These are phyloP conservation scores for Spermophilus dauricus DNA, from an alignment of 2,113 vertebrate species.

Conservation along the genomic window DNA sequence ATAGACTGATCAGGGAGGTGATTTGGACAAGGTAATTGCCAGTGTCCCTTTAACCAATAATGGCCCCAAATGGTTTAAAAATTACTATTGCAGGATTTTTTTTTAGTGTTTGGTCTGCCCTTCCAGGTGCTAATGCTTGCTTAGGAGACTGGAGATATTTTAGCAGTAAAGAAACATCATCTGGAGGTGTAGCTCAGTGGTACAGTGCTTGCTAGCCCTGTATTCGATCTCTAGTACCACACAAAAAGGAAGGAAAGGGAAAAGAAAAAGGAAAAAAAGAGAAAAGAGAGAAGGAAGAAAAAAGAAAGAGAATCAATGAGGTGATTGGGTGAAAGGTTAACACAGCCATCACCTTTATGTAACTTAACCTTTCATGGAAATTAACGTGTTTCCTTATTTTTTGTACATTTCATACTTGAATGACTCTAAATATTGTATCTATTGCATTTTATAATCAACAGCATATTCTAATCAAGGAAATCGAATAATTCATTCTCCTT, in stretches of 20 bases:
- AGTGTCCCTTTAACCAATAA: background rate
- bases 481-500: background rate
- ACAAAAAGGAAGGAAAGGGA: no score
- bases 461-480: constrained; percentile 9
- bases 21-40: background rate
- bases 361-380: background rate
- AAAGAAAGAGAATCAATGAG: background rate
- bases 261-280: no score
- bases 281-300: background rate
- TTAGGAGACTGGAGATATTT: background rate
- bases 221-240: background rate
- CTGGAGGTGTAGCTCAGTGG: background rate
- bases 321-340: background rate
- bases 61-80: background rate
- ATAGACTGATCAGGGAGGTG: background rate
- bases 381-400: background rate
- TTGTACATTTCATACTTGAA: background rate
- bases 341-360: background rate
- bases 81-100: background rate
- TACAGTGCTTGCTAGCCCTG: background rate
- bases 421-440: background rate
- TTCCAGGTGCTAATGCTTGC: background rate
- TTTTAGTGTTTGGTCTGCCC: background rate
- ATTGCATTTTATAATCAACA: background rate
- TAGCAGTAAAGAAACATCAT: background rate